Evolutionary conservation across 2,888 invertebrate species (phyloP).

Genomic region (Sinotaia quadrata): DNA sequence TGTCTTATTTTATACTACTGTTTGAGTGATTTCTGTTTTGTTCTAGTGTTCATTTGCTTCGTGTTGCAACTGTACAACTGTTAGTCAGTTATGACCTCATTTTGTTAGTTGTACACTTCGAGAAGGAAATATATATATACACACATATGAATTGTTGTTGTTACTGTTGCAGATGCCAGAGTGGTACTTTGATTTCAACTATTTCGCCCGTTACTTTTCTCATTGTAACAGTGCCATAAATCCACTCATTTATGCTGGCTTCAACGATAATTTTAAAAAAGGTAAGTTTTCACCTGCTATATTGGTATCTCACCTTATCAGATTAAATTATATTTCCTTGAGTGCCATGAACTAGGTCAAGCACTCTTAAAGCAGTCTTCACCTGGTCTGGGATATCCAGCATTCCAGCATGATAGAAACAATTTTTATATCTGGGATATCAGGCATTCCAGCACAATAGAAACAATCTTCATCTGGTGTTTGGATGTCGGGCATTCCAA

Average conservation of each 20-base stretch:
- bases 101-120: no score
- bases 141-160: not conserved
- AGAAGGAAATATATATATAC: not conserved
- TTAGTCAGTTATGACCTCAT: not conserved
- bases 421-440: no score
- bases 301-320: no score
- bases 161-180: constrained; percentile 59
- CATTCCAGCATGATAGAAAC: no score
- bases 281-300: constrained; percentile 57
- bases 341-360: no score
- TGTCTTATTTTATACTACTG: not conserved
- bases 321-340: no score
- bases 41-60: not conserved
- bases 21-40: not conserved
- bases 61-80: not conserved
- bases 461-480: no score
- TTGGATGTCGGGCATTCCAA: no score
- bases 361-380: no score
- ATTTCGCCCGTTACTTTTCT: constrained; percentile 69
- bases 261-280: constrained; percentile 72
- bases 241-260: constrained; percentile 73
- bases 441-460: no score
- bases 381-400: no score
- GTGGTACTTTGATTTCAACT: constrained; percentile 69
- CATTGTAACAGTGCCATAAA: constrained; percentile 72